Base-by-base conservation (phyloP, 2,797 vertebrate species). In the Ataeniobius toweri region DNA sequence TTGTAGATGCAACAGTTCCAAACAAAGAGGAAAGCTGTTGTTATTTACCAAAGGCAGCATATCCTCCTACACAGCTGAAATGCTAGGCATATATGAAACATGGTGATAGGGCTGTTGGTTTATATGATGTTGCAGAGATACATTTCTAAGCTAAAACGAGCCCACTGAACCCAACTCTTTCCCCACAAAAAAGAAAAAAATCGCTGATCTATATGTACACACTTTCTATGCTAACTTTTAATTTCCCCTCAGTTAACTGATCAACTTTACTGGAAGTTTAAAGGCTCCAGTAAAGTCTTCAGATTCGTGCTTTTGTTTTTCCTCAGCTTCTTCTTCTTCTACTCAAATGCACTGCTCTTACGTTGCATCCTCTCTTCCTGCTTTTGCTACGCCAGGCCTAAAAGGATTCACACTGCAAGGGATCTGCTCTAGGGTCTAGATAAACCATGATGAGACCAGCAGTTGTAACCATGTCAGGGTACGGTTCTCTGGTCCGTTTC, bases 121-220 rank as follows among this genome's bases (percentile, higher is more conserved):
- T 85, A 74, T 80, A 83, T 81, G 58, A 83, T 2, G 5, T 22
- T 59, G 78, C 59, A 44, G 46, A 76, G 51, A 78, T 83, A 24
- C 48, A 18, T 63, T 65, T 79, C 77, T 79, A 53, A 78, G 81
- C 76, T 75, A 44, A 83, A 84, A 77, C 76, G 58, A 86, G 86
- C 20, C 61, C 61, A 56, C 36, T 83, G 63, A 51, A 44, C 26
- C 31, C 14, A 20, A 28, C 12, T 73, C 53, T 63, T 61, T 31
- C 59, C 31, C 58, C 26, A 56, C 65, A 55, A 68, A 44, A 63
- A 59, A 31, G 1, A 31, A 2, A 31, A 31, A 77, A 74, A 72
- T 65, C 80, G 74, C 73, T 69, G 79, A 87, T 77, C 80, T 81
- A 85, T 59, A 85, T 48, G 12, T 84, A 83, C 56, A 83, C 67